A percentile compares a stretch with the other conserved stretches of the same genome.
phyloP scores from a whole-genome alignment of 2,888 invertebrate species.

The Eupithecia insigniata region DNA sequence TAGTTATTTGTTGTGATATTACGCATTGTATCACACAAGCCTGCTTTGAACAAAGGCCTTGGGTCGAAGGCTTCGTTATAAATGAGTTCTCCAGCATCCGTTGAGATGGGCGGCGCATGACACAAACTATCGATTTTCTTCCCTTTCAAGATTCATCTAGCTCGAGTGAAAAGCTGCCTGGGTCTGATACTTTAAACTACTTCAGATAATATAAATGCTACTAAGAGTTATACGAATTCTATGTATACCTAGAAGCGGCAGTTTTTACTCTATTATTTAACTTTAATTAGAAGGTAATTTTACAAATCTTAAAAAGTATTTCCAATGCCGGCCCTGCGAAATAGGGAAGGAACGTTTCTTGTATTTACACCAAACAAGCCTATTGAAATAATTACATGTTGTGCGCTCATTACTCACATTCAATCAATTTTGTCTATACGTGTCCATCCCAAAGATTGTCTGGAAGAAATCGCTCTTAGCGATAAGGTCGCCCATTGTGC shows the following conservation, averaged over 20 bases:
- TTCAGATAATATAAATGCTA: neutral
- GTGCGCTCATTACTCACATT: neutral
- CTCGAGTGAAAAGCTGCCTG: conserved; percentile 6
- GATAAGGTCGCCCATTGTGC: too few species aligned
- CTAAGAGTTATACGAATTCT: neutral
- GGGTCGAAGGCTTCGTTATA: conserved; percentile 42
- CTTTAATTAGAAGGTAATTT: neutral
- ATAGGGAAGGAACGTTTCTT: neutral
- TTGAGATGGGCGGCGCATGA: conserved; percentile 72
- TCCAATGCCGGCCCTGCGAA: neutral
- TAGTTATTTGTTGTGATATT: conserved; percentile 37
- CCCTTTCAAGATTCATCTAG: conserved; percentile 54
- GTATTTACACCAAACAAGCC: neutral
- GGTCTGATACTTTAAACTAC: neutral
- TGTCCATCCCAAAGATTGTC: too few species aligned
- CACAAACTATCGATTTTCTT: conserved; percentile 77
- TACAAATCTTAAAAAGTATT: neutral
- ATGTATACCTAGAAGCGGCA: neutral
- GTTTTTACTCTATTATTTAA: neutral
- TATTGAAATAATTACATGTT: neutral
- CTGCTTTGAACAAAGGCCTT: conserved; percentile 47
- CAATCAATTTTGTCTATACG: too few species aligned
- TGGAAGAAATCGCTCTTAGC: too few species aligned
- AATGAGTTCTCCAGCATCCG: conserved; percentile 67
- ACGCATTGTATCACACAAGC: conserved; percentile 49